phyloP scores from a whole-genome alignment of 2,113 vertebrate genomes.

The Hippocampus barbouri region DNA sequence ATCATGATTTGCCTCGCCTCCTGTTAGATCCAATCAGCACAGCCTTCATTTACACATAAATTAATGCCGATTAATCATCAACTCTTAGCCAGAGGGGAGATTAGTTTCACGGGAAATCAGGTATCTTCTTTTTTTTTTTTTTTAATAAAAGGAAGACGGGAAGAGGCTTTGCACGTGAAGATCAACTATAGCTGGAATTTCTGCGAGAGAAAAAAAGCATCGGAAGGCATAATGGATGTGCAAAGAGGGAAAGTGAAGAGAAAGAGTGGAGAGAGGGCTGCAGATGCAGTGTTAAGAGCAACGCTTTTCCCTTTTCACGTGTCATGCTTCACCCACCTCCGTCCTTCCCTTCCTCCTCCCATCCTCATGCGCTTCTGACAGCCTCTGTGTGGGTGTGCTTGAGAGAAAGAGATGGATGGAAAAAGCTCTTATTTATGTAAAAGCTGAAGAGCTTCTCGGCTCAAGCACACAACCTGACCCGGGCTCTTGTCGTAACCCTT shows the following conservation, averaged over 20 bases:
- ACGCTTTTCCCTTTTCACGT: conserved; percentile 69
- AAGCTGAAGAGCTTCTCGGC: conserved; percentile 68
- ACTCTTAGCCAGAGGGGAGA: conserved; percentile 35
- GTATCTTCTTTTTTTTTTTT: conserved; percentile 16
- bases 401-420: conserved; percentile 65
- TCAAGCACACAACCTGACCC: conserved; percentile 60
- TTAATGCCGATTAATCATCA: conserved; percentile 46
- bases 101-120: conserved; percentile 33
- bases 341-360: conserved; percentile 61
- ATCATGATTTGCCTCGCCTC: conserved; percentile 22
- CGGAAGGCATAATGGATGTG: conserved; percentile 8
- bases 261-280: conserved; percentile 52
- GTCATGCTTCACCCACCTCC: conserved; percentile 74
- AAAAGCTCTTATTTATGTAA: conserved; percentile 76
- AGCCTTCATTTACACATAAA: conserved; percentile 56
- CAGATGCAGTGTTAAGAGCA: conserved; percentile 60
- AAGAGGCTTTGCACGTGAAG: conserved; percentile 9
- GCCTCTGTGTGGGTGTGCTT: conserved; percentile 77
- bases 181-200: conserved; percentile 23
- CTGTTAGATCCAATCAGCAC: conserved; percentile 41
- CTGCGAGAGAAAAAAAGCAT: conserved; percentile 12
- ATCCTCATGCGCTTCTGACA: conserved; percentile 74
- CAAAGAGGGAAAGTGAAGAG: conserved; percentile 18
- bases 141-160: conserved; percentile 38
- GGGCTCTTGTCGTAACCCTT: conserved; percentile 47